Base-by-base conservation (phyloP, 1,140 invertebrate genomes). In the Gonatopus flavifemur region DNA sequence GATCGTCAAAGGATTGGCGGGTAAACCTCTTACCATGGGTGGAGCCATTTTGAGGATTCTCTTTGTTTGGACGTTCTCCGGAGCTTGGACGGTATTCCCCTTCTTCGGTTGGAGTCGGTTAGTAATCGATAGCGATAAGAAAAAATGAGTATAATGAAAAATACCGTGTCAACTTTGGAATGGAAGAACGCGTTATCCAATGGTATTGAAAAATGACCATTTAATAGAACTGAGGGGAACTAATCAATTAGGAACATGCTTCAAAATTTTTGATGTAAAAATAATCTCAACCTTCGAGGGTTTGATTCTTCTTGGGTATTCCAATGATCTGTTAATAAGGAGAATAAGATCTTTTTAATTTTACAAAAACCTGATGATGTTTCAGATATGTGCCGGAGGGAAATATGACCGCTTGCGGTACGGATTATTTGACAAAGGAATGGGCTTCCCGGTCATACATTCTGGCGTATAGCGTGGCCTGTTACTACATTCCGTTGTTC, bases 331-430 rank as follows among this genome's bases (percentile, higher is more conserved):
- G n/a, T n/a, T n/a, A n/a, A n/a, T n/a, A n/a, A n/a, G n/a, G n/a
- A n/a, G n/a, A n/a, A n/a, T n/a, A n/a, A n/a, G n/a, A n/a, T 36
- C 16, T 48, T 1, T 3, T 38, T 41, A 10, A 36, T 9, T 5
- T 5, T 18, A 12, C 10, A 12, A 19, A 6, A 9, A 36, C 3
- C n/a, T 2, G 30, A 15, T 24, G 38, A 45, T 13, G 57, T 59
- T 66, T 55, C 20, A 88, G 87, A 62, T 93, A 92, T 74, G 88
- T 92, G 33, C 89, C 90, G n/a, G 90, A 93, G 78, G 89, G 89
- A 38, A 92, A 92, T 63, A 86, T 91, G 83, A 91, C 89, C 18
- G 86, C 89, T 15, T 93, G 90, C 64, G 90, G 90, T 19, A 90
- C 90, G 45, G 91, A 93, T 68, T 93, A 91, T 67, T 72, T 93